Evolutionary conservation across 1,140 invertebrate genomes (phyloP).

Genomic region (Pseudachorutes palmiensis): DNA sequence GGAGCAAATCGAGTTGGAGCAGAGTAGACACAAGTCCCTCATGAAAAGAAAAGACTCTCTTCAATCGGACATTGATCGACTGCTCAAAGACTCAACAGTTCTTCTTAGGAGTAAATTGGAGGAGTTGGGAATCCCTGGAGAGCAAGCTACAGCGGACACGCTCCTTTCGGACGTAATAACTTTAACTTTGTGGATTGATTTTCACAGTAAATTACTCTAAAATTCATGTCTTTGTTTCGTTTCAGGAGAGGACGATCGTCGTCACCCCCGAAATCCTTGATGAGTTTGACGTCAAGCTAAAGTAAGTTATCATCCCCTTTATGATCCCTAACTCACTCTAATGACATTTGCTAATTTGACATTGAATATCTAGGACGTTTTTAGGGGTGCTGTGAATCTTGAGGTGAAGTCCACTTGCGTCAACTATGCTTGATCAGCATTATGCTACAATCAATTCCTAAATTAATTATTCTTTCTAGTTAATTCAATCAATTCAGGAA

Average conservation of each 20-base stretch:
- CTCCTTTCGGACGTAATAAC: conserved; percentile 32
- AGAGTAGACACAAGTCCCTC: conserved; percentile 55
- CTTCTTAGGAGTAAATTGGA: conserved; percentile 80
- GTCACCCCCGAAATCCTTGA: conserved; percentile 82
- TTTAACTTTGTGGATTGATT: not conserved
- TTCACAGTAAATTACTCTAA: not conserved
- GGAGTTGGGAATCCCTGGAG: conserved; percentile 53
- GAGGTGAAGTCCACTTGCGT: too few relatives aligned
- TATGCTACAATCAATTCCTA: too few relatives aligned
- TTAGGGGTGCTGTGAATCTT: too few relatives aligned
- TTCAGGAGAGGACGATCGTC: conserved; percentile 76
- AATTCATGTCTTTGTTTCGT: conserved; percentile 30
- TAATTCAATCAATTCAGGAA: too few relatives aligned
- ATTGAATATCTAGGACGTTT: too few relatives aligned
- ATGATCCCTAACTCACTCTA: too few relatives aligned
- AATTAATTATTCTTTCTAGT: too few relatives aligned
- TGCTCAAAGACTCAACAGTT: conserved; percentile 85
- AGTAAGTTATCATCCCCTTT: conserved; percentile 66
- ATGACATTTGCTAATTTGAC: too few relatives aligned
- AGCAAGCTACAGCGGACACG: conserved; percentile 34
- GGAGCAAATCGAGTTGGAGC: conserved; percentile 70
- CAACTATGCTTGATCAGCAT: too few relatives aligned
- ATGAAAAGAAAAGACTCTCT: conserved; percentile 70
- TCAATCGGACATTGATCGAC: conserved; percentile 79
- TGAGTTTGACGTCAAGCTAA: conserved; percentile 71